phyloP scores from a whole-genome alignment of 2,888 invertebrate species.

The Gortyna flavago region DNA sequence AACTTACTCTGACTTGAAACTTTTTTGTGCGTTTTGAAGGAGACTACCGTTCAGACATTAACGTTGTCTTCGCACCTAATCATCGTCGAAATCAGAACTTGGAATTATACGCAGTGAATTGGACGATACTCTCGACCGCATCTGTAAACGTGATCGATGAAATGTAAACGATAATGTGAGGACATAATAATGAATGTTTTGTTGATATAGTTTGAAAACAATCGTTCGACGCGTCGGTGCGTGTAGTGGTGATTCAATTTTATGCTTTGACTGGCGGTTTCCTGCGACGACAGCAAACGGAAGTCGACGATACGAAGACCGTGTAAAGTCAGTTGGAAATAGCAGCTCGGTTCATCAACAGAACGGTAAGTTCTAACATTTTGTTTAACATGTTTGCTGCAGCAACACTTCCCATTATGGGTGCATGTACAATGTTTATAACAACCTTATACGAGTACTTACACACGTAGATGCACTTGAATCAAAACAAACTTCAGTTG shows the following conservation, averaged over 20 bases:
- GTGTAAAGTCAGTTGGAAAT: conserved; percentile 80
- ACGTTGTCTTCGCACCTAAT: conserved; percentile 40
- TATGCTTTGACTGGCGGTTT: conserved; percentile 81
- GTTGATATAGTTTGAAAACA: conserved; percentile 74
- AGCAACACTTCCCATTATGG: conserved; percentile 64
- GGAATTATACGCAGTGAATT: conserved; percentile 31
- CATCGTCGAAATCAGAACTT: conserved; percentile 38
- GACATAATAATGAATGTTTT: conserved; percentile 69
- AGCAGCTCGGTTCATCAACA: conserved; percentile 73
- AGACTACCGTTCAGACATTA: conserved; percentile 24
- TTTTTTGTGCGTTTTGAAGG: conserved; percentile 26
- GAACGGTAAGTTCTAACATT: conserved; percentile 79
- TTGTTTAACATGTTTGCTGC: conserved; percentile 73
- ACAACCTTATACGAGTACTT: conserved; percentile 35
- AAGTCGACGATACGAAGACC: conserved; percentile 73
- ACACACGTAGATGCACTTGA: conserved; percentile 32
- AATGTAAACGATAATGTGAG: conserved; percentile 61
- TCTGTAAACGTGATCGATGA: conserved; percentile 45
- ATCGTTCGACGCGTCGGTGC: conserved; percentile 65
- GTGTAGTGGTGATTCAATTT: conserved; percentile 72
- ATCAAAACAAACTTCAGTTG: conserved; percentile 53
- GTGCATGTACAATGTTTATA: conserved; percentile 49
- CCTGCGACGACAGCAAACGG: conserved; percentile 77
- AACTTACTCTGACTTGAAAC: conserved; percentile 13
- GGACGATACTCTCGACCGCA: conserved; percentile 28